phyloP scores from a whole-genome alignment of 1,140 invertebrate species.

The Diplogasteroides magnus region DNA sequence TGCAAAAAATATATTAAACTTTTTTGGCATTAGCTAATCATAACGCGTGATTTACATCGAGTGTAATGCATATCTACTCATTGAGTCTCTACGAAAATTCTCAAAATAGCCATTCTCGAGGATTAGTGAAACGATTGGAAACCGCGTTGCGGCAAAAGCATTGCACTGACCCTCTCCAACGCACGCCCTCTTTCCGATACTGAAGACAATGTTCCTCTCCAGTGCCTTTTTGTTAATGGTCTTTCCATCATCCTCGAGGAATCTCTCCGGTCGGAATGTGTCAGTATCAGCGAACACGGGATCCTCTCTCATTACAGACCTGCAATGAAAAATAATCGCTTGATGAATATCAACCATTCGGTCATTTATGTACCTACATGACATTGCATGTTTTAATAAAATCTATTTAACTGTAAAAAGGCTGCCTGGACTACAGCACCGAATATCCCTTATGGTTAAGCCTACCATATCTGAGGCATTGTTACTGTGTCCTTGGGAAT shows the following conservation, averaged over 20 bases:
- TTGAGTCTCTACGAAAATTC: no score
- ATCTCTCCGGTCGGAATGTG: slow-evolving; percentile 15
- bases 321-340: no score
- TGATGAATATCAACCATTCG: no score
- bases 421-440: background rate
- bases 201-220: background rate
- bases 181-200: background rate
- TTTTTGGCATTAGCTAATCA: no score
- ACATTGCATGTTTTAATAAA: no score
- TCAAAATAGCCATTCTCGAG: no score
- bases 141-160: no score
- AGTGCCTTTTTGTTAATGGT: background rate
- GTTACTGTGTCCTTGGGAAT: slow-evolving; percentile 3
- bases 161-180: background rate
- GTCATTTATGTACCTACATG: no score
- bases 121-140: no score
- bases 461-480: background rate
- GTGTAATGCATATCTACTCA: no score
- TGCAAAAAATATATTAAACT: background rate
- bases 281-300: slow-evolving; percentile 11
- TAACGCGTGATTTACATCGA: no score
- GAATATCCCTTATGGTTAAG: slow-evolving; percentile 17
- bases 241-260: slow-evolving; percentile 7
- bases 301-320: background rate
- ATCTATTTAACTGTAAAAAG: no score